Percentiles rank a stretch among this genome's conserved stretches.
These are phyloP conservation scores for Premnoplex brunnescens DNA, from an alignment of 2,797 vertebrate genomes.

Conservation along the genomic window DNA sequence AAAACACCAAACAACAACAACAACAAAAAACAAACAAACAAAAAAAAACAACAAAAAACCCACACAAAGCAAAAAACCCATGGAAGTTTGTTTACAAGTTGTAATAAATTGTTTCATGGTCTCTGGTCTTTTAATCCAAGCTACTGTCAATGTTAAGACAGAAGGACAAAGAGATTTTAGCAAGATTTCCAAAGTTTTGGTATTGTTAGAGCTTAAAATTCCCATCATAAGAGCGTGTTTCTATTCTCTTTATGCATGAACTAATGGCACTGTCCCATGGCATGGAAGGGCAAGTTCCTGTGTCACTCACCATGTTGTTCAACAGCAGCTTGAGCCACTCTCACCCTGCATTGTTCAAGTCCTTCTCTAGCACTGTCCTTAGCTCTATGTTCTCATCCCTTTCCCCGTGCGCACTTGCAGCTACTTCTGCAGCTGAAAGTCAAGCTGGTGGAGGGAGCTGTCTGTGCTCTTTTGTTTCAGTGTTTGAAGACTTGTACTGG, in stretches of 20 bases:
- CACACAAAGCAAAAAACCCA: not conserved
- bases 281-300: not conserved
- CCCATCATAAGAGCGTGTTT: not conserved
- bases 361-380: accelerated
- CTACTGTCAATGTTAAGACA: not conserved
- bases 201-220: not conserved
- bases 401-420: accelerated
- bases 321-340: not conserved
- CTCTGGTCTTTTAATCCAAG: not conserved
- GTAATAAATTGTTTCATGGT: not conserved
- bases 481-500: not conserved
- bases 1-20: no score
- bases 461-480: not conserved
- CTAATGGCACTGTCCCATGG: not conserved
- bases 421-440: not conserved
- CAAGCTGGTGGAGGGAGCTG: not conserved
- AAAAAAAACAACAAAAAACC: not conserved
- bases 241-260: not conserved
- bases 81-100: not conserved
- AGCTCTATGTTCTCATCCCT: not conserved
- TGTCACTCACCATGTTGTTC: not conserved
- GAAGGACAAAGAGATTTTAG: not conserved
- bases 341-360: not conserved
- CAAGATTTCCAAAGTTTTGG: not conserved
- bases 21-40: no score